Base-by-base conservation (phyloP, 92 coral and sea anemone species). In the Palythoa grandis region DNA sequence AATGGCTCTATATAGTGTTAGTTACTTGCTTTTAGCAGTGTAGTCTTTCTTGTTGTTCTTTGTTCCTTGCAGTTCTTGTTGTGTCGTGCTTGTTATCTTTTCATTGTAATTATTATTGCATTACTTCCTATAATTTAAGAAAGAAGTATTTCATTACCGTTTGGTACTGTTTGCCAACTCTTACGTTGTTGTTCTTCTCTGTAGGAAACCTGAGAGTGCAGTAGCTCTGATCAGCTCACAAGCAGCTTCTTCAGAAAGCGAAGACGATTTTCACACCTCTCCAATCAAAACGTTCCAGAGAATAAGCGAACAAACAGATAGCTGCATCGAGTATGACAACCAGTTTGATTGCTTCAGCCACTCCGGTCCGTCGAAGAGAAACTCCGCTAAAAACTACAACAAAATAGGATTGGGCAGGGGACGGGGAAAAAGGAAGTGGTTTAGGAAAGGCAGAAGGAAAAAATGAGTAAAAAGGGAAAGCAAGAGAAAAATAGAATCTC, bases 281-380 rank as follows among this genome's bases (percentile, higher is more conserved):
- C 85, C 85, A 7, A 80, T 80, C 60, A 80, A 80, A 14, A 11
- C 85, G 2, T 80, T 80, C 58, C 85, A 80, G 54, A 66, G 85
- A 48, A 80, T 80, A 13, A 80, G 85, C 17, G 63, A 80, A 52
- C 85, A 80, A 80, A 65, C 61, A 38, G 85, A 80, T 22, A 80
- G 85, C 6, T 80, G 85, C 24, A 66, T 80, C 43, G 65, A 80
- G 23, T 80, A 63, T 80, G 23, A 47, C 8, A 65, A 80, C 50
- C 85, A 80, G 47, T 80, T 80, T 20, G 85, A 80, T 25, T 80
- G 85, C 74, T 47, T 80, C 47, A 70, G 74, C 40, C 23, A 63
- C 22, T 6, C 57, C 25, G 60, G 82, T 29, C 23, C 85, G 3
- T 20, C 85, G 7, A 65, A 70, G 53, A 80, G 43, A 15, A 24